phyloP scores from a whole-genome alignment of 2,888 invertebrate genomes.

The Timema cristinae region DNA sequence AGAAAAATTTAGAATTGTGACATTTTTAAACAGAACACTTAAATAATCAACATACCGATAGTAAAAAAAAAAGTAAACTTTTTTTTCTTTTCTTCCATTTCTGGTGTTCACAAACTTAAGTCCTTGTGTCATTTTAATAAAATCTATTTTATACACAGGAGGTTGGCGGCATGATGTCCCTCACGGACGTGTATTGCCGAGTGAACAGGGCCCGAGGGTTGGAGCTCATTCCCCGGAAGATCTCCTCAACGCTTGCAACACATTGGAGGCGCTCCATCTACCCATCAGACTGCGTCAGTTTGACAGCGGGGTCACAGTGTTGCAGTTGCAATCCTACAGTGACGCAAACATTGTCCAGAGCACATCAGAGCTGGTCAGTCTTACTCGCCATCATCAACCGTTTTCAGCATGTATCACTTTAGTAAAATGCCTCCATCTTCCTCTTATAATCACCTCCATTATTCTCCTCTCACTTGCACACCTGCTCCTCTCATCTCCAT shows the following conservation, averaged over 20 bases:
- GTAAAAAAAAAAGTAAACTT: no score
- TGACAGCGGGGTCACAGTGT: slow-evolving; percentile 92
- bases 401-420: neutral
- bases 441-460: no score
- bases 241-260: slow-evolving; percentile 84
- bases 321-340: slow-evolving; percentile 75
- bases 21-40: no score
- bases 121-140: no score
- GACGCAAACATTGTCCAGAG: slow-evolving; percentile 65
- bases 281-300: slow-evolving; percentile 78
- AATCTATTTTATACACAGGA: slow-evolving; percentile 52
- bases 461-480: no score
- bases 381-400: no score
- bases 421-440: no score
- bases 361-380: slow-evolving; percentile 59
- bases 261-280: slow-evolving; percentile 57
- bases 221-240: slow-evolving; percentile 97
- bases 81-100: no score
- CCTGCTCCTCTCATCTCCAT: no score
- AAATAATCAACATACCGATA: no score
- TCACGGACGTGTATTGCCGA: slow-evolving; percentile 95
- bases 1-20: no score
- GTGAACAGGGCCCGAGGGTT: slow-evolving; percentile 95
- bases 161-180: slow-evolving; percentile 92
- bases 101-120: no score